Evolutionary conservation across 2,113 vertebrate species (phyloP), one percentile per base, ranked within the genome.

Genomic region (Etia nguti): DNA sequence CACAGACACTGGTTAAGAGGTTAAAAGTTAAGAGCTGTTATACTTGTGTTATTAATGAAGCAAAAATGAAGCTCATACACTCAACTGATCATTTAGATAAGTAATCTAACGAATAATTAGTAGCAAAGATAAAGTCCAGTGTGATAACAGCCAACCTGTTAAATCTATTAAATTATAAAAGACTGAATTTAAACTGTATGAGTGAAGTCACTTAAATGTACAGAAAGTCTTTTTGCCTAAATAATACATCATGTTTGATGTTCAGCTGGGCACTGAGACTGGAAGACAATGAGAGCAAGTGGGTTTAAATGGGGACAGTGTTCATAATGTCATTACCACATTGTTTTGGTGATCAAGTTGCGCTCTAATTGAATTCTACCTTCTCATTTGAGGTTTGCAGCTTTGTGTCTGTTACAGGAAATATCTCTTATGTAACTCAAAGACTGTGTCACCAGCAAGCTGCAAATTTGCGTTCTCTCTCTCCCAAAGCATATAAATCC

Each of bases 321-420:
- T 84, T 55, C n/a, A 16, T 87, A 70, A 92, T 85, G 55, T 59
- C 34, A 84, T 92, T 92, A 89, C 6, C 41, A 18, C 5, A 1
- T 62, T 22, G 26, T 31, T 55, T 22, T 26, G 3, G n/a, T 80
- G 80, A 90, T 89, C 90, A 82, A 43, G 75, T 93, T 91, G 18
- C 18, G 2, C 18, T 62, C 8, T 91, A 90, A 92, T 91, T 79
- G 16, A 29, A 86, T 94, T 92, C 24, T 24, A 24, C 57, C 10
- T 22, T 46, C 46, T 84, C 29, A 36, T 65, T 3, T 60, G 29
- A n/a, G 12, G 5, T 41, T 12, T 13, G 34, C 65, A 50, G 18
- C 48, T 31, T 22, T 52, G 20, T 29, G 48, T 80, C 43, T 75
- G 22, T 43, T 52, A 50, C 43, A 80, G 46, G 43, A 77, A 77